Evolutionary conservation across 1,140 invertebrate genomes (phyloP).

Genomic region (Goniozus legneri): DNA sequence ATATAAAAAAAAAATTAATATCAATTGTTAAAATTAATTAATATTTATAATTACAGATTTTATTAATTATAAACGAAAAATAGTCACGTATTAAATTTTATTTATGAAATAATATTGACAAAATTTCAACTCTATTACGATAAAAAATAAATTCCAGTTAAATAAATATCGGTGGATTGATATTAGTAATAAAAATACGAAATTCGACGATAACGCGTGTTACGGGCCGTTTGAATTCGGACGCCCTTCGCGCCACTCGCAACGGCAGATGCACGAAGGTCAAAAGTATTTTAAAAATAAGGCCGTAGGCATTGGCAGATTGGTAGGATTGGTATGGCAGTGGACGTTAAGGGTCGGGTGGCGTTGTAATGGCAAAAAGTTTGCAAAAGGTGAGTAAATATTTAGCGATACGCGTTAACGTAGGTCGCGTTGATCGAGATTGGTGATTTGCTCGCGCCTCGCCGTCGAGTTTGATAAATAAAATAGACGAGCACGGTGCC

Average conservation of each 20-base stretch:
- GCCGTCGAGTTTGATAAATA: conserved; percentile 20
- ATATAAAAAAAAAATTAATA: too few species aligned
- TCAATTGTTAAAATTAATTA: too few species aligned
- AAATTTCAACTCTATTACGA: not conserved
- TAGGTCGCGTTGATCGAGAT: conserved; percentile 21
- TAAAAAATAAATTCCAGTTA: not conserved
- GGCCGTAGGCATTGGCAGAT: conserved; percentile 51
- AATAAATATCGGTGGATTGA: not conserved
- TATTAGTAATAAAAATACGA: too few species aligned
- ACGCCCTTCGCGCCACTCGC: conserved; percentile 41
- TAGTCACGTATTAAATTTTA: too few species aligned
- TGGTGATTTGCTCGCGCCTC: conserved; percentile 12
- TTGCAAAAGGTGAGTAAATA: conserved; percentile 54
- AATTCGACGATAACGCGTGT: conserved; percentile 28
- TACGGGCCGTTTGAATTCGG: conserved; percentile 32
- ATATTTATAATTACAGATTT: too few species aligned
- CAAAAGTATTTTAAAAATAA: conserved; percentile 57
- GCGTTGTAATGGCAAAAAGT: conserved; percentile 58
- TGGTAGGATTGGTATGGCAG: conserved; percentile 53
- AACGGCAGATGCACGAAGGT: conserved; percentile 52
- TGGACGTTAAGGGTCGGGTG: conserved; percentile 58
- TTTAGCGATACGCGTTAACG: conserved; percentile 25
- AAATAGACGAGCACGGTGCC: too few species aligned
- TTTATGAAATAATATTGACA: not conserved
- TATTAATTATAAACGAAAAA: too few species aligned